phyloP scores from a whole-genome alignment of 2,113 vertebrate species.

The Capra hircus region DNA sequence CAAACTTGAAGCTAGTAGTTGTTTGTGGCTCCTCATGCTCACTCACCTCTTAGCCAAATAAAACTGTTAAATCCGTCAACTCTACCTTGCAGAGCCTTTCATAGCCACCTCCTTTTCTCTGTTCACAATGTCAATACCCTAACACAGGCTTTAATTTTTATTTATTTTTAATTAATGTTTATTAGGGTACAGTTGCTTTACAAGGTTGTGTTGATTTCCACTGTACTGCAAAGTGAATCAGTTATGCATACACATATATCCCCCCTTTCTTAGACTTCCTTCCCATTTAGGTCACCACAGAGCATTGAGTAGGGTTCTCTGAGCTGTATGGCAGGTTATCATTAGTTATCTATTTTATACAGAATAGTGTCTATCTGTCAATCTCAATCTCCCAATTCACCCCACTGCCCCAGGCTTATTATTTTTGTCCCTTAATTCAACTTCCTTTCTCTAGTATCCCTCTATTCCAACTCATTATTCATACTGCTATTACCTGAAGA shows the following conservation, averaged over 20 bases:
- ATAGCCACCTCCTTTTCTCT: background rate
- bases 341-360: background rate
- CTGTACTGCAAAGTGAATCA: background rate
- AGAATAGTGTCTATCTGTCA: background rate
- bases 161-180: background rate
- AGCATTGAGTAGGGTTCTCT: background rate
- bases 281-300: background rate
- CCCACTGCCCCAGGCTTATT: background rate
- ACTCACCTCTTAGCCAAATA: background rate
- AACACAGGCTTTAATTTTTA: background rate
- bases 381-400: background rate
- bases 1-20: background rate
- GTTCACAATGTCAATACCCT: background rate
- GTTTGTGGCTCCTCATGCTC: background rate
- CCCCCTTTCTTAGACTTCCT: background rate
- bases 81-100: background rate
- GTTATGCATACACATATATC: background rate
- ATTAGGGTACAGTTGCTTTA: background rate
- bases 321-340: background rate
- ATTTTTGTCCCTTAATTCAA: background rate
- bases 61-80: background rate
- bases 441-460: background rate
- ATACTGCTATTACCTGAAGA: background rate
- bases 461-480: background rate
- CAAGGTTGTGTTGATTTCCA: background rate